phyloP scores from a whole-genome alignment of 2,797 vertebrate species.

The Scolopax bukidnonensis region DNA sequence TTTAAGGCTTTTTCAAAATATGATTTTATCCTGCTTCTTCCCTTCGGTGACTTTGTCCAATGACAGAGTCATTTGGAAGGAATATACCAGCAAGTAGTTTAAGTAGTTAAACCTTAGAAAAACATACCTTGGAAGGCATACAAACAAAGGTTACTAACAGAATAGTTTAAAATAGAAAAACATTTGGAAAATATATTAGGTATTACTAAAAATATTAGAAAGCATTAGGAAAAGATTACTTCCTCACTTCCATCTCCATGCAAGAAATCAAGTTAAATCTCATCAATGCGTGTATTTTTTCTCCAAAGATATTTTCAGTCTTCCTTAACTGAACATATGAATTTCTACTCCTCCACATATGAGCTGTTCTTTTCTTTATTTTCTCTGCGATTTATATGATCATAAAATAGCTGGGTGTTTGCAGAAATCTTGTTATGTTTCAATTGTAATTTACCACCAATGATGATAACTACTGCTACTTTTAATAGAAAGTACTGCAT shows the following conservation, averaged over 20 bases:
- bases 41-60: not conserved
- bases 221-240: not conserved
- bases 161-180: not conserved
- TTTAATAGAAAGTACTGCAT: conserved; percentile 23
- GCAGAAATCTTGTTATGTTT: not conserved
- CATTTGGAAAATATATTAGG: not conserved
- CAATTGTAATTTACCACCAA: not conserved
- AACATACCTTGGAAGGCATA: not conserved
- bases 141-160: not conserved
- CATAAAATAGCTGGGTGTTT: not conserved
- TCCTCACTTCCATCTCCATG: not conserved
- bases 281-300: not conserved
- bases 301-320: conserved; percentile 5
- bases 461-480: not conserved
- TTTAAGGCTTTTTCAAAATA: not conserved
- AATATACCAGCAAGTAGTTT: not conserved
- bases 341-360: conserved; percentile 17
- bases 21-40: not conserved
- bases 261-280: not conserved
- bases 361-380: conserved; percentile 34
- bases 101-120: not conserved
- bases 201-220: not conserved
- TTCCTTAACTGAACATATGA: not conserved
- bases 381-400: not conserved
- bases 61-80: not conserved